phyloP scores from a whole-genome alignment of 2,113 vertebrate species.

The Mus pahari region DNA sequence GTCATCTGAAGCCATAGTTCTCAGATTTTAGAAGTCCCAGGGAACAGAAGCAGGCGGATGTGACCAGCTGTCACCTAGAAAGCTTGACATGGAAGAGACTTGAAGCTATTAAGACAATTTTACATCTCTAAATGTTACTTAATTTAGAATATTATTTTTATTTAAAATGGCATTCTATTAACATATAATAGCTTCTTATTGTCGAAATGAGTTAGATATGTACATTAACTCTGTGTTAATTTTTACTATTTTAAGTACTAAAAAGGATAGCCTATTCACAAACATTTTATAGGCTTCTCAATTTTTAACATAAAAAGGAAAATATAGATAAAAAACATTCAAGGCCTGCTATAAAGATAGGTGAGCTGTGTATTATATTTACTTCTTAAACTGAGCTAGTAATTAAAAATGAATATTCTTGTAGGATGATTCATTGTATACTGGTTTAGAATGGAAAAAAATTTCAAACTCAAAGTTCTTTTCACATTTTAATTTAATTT shows the following conservation, averaged over 20 bases:
- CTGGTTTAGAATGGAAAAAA: slow-evolving; percentile 13
- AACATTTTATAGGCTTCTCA: slow-evolving; percentile 33
- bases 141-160: slow-evolving; percentile 24
- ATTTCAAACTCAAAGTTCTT: background rate
- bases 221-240: background rate
- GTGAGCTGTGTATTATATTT: background rate
- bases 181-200: slow-evolving; percentile 1
- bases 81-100: background rate
- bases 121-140: background rate
- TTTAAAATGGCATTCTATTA: background rate
- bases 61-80: background rate
- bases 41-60: background rate
- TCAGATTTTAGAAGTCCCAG: background rate
- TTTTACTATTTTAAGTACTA: slow-evolving; percentile 3
- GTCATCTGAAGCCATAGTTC: background rate
- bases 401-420: slow-evolving; percentile 35
- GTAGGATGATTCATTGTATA: background rate
- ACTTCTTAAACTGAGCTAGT: background rate
- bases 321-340: background rate
- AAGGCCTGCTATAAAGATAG: background rate
- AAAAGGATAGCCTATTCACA: background rate
- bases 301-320: slow-evolving; percentile 7
- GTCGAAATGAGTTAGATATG: slow-evolving; percentile 1
- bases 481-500: slow-evolving; percentile 47
- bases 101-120: background rate